These are phyloP conservation scores for Dione vanillae DNA, from an alignment of 2,888 invertebrate genomes.

Conservation along the genomic window DNA sequence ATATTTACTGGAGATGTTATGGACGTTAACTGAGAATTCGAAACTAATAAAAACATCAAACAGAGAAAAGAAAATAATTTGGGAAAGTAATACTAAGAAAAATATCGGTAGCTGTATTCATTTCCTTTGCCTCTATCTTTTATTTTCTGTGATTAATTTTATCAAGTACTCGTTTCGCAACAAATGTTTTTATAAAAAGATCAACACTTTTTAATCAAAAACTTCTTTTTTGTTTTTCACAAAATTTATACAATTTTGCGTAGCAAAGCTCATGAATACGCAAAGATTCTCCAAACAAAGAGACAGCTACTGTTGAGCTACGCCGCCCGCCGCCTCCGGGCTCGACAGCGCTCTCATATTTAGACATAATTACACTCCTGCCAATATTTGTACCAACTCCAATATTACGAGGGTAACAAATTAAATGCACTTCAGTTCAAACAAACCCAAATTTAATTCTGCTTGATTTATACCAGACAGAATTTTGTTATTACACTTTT, in stretches of 20 bases:
- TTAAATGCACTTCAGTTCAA: slow-evolving; percentile 54
- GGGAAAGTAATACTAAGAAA: too few species aligned
- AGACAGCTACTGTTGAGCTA: slow-evolving; percentile 34
- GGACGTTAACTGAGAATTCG: too few species aligned
- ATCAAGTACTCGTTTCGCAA: not conserved
- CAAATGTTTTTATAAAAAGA: slow-evolving; percentile 8
- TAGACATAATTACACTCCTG: slow-evolving; percentile 41
- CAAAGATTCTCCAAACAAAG: slow-evolving; percentile 37
- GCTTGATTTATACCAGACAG: slow-evolving; percentile 49
- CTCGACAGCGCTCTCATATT: slow-evolving; percentile 40
- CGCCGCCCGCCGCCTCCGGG: slow-evolving; percentile 22
- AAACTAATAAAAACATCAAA: too few species aligned
- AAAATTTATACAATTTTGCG: slow-evolving; percentile 38
- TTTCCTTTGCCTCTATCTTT: not conserved
- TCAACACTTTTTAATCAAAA: slow-evolving; percentile 25
- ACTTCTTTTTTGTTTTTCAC: slow-evolving; percentile 23
- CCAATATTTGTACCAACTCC: slow-evolving; percentile 41
- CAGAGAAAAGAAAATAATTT: too few species aligned
- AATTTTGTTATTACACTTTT: slow-evolving; percentile 29
- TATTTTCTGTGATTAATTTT: slow-evolving; percentile 5
- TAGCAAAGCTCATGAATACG: slow-evolving; percentile 44
- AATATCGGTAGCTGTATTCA: too few species aligned
- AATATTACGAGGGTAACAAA: slow-evolving; percentile 48
- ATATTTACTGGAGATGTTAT: too few species aligned
- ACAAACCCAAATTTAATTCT: slow-evolving; percentile 52